Percentiles rank a stretch among this genome's conserved stretches.
phyloP scores from a whole-genome alignment of 2,113 vertebrate species.

The Ceyx margarethae region DNA sequence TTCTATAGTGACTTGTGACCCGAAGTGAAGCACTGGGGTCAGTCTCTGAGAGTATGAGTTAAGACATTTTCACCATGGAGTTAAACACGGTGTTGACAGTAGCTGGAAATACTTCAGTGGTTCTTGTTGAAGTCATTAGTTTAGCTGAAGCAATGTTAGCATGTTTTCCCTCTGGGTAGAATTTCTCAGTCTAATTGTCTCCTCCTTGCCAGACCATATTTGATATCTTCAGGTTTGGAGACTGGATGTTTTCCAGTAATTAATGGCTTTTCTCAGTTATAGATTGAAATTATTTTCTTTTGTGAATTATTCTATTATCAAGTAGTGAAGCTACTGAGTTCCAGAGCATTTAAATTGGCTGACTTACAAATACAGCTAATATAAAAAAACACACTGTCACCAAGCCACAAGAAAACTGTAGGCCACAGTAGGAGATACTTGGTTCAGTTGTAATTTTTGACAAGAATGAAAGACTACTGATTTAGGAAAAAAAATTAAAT shows the following conservation, averaged over 20 bases:
- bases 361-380: background rate
- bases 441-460: background rate
- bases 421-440: background rate
- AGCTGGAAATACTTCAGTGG: slow-evolving; percentile 50
- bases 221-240: slow-evolving; percentile 41
- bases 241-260: slow-evolving; percentile 58
- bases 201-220: slow-evolving; percentile 47
- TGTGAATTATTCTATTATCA: slow-evolving; percentile 23
- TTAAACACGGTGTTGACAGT: slow-evolving; percentile 35
- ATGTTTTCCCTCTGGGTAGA: slow-evolving; percentile 53
- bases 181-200: slow-evolving; percentile 62
- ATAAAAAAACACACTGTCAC: background rate
- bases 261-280: slow-evolving; percentile 56
- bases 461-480: background rate
- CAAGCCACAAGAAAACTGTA: background rate
- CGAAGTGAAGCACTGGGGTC: background rate
- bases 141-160: slow-evolving; percentile 41
- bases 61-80: background rate
- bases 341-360: background rate
- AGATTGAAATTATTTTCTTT: slow-evolving; percentile 21
- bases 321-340: slow-evolving; percentile 24
- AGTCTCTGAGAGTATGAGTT: background rate
- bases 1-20: background rate
- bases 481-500: too few species aligned
- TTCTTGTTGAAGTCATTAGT: slow-evolving; percentile 52